Evolutionary conservation across 1,140 invertebrate genomes (phyloP), one percentile per base, ranked within the genome.

Genomic region (Drosophila melanica): DNA sequence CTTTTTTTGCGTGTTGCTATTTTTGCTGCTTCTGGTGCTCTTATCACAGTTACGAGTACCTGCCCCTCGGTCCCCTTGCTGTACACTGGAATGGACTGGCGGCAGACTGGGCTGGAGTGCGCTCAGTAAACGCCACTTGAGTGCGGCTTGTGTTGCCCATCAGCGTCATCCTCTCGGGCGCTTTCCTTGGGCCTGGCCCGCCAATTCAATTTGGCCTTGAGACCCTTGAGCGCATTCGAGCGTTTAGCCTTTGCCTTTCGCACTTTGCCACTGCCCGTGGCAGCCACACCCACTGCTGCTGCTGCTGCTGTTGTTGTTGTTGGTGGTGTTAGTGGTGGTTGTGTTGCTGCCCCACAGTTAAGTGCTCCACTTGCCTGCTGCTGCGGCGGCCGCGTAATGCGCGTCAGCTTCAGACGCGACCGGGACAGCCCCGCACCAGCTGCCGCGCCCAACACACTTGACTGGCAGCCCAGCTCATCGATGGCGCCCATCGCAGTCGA

Each of bases 381-480:
- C 18, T 50, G 77, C 8, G 66, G 35, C 16, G 59, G 79, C 11
- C 90, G 81, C 45, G 70, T 81, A 20, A 91, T 90, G 64, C 90
- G 90, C n/a, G 90, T 91, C 14, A 91, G 60, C 44, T 91, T 91
- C 2, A 90, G 76, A 39, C 90, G 82, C 1, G 86, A 74, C n/a
- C 90, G 82, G 0, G 79, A 71, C 16, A 73, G 27, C 0, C 39
- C 57, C 37, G 48, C 68, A 5, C 30, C 16, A n/a, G 50, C 42
- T 12, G 23, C 27, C 7, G 37, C 66, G 51, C 65, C 69, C 35
- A 20, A 41, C 23, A 18, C 53, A 16, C 48, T 48, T 1, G 72
- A 79, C 37, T 79, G 78, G 47, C 74, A 73, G 47, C 75, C 77
- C 7, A 91, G 63, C 75, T 91, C 90, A 33, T 91, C 90, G 64